A percentile compares a stretch with the other conserved stretches of the same genome.
These are phyloP conservation scores for Sphaeramia orbicularis DNA, from an alignment of 2,797 vertebrate species.

Conservation along the genomic window DNA sequence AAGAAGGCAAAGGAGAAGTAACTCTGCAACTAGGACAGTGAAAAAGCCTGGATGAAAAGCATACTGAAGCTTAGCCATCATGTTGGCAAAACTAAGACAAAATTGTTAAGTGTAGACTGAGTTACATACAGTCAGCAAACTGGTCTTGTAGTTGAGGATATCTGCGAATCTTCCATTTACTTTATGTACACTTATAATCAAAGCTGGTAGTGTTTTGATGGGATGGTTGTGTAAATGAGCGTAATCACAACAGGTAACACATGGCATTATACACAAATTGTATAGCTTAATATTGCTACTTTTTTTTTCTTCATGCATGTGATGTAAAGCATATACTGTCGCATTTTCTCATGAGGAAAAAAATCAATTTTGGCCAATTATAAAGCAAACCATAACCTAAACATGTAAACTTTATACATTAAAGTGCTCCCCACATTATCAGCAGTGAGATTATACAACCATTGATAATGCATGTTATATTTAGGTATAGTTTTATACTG, in stretches of 20 bases:
- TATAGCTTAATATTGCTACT: conserved; percentile 72
- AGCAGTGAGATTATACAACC: conserved; percentile 67
- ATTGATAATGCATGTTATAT: conserved; percentile 44
- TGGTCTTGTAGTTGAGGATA: conserved; percentile 42
- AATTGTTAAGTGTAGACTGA: conserved; percentile 35
- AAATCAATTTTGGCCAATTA: conserved; percentile 44
- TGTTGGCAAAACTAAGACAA: conserved; percentile 33
- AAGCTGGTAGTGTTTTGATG: conserved; percentile 62
- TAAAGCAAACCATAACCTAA: conserved; percentile 59
- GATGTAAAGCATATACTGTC: conserved; percentile 57
- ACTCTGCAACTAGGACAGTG: conserved; percentile 28
- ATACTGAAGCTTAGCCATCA: conserved; percentile 42
- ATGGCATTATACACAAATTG: conserved; percentile 70
- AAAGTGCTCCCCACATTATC: conserved; percentile 79
- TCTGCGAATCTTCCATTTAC: conserved; percentile 47
- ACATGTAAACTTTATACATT: conserved; percentile 77
- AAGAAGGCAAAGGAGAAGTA: conserved; percentile 17
- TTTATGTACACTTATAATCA: conserved; percentile 44
- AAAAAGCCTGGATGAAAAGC: conserved; percentile 21
- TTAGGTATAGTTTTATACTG: conserved; percentile 54
- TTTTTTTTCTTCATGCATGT: conserved; percentile 61
- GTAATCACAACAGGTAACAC: conserved; percentile 65
- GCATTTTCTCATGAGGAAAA: conserved; percentile 41
- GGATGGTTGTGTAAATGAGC: conserved; percentile 55
- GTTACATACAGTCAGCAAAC: conserved; percentile 31